phyloP scores from a whole-genome alignment of 2,888 invertebrate species.

The Cerceris rybyensis region DNA sequence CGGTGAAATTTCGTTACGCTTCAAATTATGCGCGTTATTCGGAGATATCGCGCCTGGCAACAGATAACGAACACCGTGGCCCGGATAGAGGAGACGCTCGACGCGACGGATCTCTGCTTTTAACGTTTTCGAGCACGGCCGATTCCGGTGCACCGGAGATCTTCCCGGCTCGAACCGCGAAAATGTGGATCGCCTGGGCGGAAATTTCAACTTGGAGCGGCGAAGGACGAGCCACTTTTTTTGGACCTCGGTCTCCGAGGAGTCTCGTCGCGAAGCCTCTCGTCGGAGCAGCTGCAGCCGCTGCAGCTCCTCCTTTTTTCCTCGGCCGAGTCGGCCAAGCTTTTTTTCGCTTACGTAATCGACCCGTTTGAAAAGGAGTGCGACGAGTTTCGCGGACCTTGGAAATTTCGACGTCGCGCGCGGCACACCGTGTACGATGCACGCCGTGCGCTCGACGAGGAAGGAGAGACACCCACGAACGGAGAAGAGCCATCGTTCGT shows the following conservation, averaged over 20 bases:
- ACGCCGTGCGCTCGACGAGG: no score
- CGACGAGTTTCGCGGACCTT: slow-evolving; percentile 57
- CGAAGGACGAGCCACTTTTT: background rate
- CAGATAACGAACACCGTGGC: slow-evolving; percentile 53
- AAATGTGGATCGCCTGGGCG: background rate
- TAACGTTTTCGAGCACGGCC: accelerated
- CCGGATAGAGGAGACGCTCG: slow-evolving; percentile 54
- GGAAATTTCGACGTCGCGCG: slow-evolving; percentile 57
- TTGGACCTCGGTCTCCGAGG: background rate
- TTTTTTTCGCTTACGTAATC: slow-evolving; percentile 68
- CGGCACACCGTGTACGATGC: background rate
- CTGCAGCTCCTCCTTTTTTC: slow-evolving; percentile 23
- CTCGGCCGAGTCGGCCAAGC: slow-evolving; percentile 19
- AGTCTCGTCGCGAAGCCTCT: no score
- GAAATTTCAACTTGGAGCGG: background rate
- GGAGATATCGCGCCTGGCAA: slow-evolving; percentile 62
- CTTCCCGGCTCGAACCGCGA: background rate
- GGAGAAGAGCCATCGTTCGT: background rate
- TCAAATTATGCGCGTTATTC: slow-evolving; percentile 47
- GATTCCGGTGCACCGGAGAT: slow-evolving; percentile 11
- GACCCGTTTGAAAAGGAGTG: slow-evolving; percentile 69
- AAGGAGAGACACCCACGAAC: background rate
- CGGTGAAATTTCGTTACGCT: slow-evolving; percentile 1
- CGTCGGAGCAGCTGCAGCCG: background rate
- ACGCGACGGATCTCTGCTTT: slow-evolving; percentile 22